Conservation (phyloP, 2,888 invertebrate species). For the Caenorhabditis afra region DNA sequence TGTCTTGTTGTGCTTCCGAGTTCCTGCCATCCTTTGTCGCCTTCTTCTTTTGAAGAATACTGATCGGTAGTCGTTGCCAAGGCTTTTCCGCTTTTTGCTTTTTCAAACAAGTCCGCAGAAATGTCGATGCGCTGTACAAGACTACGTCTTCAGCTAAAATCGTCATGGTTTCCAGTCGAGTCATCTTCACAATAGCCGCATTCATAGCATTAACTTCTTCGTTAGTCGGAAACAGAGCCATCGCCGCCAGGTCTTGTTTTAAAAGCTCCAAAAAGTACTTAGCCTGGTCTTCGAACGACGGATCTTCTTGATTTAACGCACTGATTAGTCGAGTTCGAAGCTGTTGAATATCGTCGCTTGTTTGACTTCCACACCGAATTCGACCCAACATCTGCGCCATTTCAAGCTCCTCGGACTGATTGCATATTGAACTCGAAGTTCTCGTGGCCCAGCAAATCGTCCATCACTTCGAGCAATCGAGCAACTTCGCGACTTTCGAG, state of each 20-base stretch:
- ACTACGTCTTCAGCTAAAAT: background rate
- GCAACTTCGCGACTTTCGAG: too few species aligned
- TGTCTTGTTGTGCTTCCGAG: background rate
- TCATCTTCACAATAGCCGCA: background rate
- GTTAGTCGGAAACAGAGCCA: constrained; percentile 7
- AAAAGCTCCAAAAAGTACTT: background rate
- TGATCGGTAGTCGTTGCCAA: background rate
- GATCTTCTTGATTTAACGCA: background rate
- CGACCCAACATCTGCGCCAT: background rate
- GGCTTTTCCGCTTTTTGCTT: background rate
- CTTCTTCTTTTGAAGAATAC: background rate
- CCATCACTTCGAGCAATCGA: too few species aligned
- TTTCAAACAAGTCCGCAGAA: background rate
- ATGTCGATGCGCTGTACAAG: background rate
- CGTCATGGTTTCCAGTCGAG: background rate
- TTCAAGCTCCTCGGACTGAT: too few species aligned
- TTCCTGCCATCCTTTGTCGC: too few species aligned
- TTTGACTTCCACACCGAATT: background rate
- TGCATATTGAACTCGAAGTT: too few species aligned
- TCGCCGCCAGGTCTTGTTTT: background rate
- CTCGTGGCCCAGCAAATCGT: too few species aligned
- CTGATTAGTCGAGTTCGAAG: background rate
- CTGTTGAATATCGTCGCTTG: background rate
- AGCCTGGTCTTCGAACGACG: background rate
- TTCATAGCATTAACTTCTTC: constrained; percentile 7